Percentiles rank a stretch among this genome's conserved stretches.
These are phyloP conservation scores for Dendrolimus houi DNA, from an alignment of 2,888 invertebrate species.

Conservation along the genomic window DNA sequence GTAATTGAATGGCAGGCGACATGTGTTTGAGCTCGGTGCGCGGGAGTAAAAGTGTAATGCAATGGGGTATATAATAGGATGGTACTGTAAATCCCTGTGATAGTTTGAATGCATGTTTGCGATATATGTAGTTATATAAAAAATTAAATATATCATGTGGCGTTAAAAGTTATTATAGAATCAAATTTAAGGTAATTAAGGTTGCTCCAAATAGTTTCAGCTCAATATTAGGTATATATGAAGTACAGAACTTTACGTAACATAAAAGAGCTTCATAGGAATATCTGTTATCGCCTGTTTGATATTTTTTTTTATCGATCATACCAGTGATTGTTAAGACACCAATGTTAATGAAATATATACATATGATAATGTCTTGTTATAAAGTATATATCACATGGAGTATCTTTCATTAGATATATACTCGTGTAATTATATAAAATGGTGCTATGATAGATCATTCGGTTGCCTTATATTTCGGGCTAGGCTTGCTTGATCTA, in stretches of 20 bases:
- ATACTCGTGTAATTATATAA: not conserved
- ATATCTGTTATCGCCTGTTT: no score
- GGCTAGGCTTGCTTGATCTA: not conserved
- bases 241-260: not conserved
- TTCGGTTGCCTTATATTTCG: not conserved
- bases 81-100: not conserved
- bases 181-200: not conserved
- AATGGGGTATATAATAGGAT: not conserved
- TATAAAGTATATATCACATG: no score
- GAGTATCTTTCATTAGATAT: no score
- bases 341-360: no score
- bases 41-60: not conserved
- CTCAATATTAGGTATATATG: slow-evolving; percentile 15
- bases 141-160: not conserved
- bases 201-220: slow-evolving; percentile 5
- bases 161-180: not conserved
- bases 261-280: no score
- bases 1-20: slow-evolving; percentile 15
- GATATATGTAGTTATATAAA: not conserved
- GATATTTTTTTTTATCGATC: no score
- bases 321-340: no score
- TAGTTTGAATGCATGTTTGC: not conserved
- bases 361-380: no score
- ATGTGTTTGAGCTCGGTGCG: slow-evolving; percentile 20
- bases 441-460: not conserved